Evolutionary conservation across 64 coral and sea anemone genomes (phyloP).

Genomic region (Dendrophyllia cribrosa): DNA sequence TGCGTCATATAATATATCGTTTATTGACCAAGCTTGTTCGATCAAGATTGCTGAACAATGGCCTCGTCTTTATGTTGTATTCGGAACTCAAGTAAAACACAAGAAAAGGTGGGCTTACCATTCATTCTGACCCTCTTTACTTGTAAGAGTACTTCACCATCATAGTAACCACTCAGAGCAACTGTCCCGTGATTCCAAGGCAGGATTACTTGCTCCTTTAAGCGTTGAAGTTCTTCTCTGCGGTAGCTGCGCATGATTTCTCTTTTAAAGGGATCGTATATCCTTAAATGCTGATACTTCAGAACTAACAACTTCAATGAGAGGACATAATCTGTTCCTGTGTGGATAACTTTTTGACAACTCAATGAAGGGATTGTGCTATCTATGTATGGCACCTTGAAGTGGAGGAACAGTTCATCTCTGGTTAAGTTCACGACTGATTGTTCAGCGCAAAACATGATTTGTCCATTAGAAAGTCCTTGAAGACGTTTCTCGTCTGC

Average conservation of each 20-base stretch:
- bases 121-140: slow-evolving; percentile 19
- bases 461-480: slow-evolving; percentile 16
- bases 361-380: neutral
- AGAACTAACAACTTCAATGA: slow-evolving; percentile 13
- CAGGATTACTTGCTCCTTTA: slow-evolving; percentile 2
- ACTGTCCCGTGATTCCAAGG: slow-evolving; percentile 5
- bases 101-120: neutral
- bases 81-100: too few species aligned
- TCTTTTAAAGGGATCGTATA: neutral
- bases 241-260: neutral
- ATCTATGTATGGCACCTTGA: slow-evolving; percentile 2
- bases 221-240: slow-evolving; percentile 16
- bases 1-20: neutral
- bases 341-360: slow-evolving; percentile 19
- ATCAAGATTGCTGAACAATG: neutral
- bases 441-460: neutral
- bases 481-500: slow-evolving; percentile 5
- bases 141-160: slow-evolving; percentile 24
- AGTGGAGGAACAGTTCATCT: slow-evolving; percentile 2
- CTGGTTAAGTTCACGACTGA: slow-evolving; percentile 18
- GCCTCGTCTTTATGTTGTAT: neutral
- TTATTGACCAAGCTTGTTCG: too few species aligned
- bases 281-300: slow-evolving; percentile 2
- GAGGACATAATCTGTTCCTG: neutral
- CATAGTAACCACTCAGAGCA: slow-evolving; percentile 3